Base-by-base conservation (phyloP, 2,888 invertebrate genomes). In the Abrostola triplasia region DNA sequence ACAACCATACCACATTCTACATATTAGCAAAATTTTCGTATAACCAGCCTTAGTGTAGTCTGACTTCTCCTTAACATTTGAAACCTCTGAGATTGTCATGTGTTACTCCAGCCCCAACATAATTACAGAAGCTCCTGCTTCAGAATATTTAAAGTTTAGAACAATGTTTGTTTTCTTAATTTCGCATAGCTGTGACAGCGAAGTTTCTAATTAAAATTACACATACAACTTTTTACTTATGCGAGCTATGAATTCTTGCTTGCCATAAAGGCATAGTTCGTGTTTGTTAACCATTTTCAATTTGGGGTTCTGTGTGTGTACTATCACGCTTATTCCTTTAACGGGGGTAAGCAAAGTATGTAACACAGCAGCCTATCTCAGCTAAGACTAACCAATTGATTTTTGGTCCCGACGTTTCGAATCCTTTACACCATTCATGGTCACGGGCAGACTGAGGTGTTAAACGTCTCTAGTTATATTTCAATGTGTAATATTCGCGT, bases 131-230 rank as follows among this genome's bases (percentile, higher is more conserved):
- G 35, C 68, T 54, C 35, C 13, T 12, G 42, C 36, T 36, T 42
- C 59, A 64, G 55, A 78, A 75, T 77, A 65, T 68, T 68, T 78
- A 41, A 68, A 71, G 55, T 62, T 62, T 44, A 48, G 59, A 72
- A 76, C 79, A 79, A 66, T 68, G 62, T 68, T 65, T 78, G 72
- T 67, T 52, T 61, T 67, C 69, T 69, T 59, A 64, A 69, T 65
- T 63, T 59, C 42, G 47, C 62, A 56, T 61, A 66, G 44, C 54
- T 56, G 54, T 58, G 54, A 64, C 61, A 59, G 7, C 9, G 7
- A 64, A 75, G 59, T 78, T 74, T 54, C 13, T 75, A 64, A 77
- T 77, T 74, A 77, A 76, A 74, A 77, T 65, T 44, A 44, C 60
- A 71, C 67, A 67, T 49, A 65, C 12, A 64, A 70, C 48, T 66